These are phyloP conservation scores for Sebastolobus altivelis DNA, from an alignment of 2,797 vertebrate species.

Conservation along the genomic window DNA sequence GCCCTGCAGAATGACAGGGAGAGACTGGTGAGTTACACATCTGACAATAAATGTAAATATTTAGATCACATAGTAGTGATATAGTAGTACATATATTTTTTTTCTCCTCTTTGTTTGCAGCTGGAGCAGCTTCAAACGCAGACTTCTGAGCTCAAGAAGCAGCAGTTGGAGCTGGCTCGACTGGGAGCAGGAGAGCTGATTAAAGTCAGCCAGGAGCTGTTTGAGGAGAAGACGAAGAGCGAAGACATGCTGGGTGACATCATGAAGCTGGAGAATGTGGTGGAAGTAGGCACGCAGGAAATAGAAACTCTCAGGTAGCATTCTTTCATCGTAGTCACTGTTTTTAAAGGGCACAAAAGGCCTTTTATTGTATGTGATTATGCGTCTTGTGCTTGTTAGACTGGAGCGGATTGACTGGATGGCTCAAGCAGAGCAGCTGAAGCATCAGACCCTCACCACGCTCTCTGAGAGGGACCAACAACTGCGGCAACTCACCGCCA, in stretches of 20 bases:
- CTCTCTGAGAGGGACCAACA: constrained; percentile 92
- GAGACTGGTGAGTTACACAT: constrained; percentile 87
- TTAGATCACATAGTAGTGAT: neutral
- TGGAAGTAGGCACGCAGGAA: constrained; percentile 74
- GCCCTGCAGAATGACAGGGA: constrained; percentile 95
- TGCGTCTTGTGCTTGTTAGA: constrained; percentile 68
- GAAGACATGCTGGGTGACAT: constrained; percentile 72
- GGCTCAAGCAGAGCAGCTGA: constrained; percentile 86
- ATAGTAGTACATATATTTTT: neutral
- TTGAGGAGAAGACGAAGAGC: constrained; percentile 86
- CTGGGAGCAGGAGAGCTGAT: constrained; percentile 86
- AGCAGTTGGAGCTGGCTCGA: constrained; percentile 87
- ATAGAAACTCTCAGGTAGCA: constrained; percentile 81
- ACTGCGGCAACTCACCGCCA: constrained; percentile 83
- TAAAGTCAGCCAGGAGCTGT: constrained; percentile 79
- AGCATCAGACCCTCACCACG: constrained; percentile 90
- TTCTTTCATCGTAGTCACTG: neutral
- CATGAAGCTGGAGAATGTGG: constrained; percentile 69
- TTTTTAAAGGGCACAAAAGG: neutral
- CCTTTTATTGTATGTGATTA: neutral
- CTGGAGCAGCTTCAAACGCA: constrained; percentile 90
- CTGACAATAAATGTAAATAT: neutral
- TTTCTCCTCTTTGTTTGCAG: constrained; percentile 67
- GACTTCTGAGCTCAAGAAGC: constrained; percentile 85
- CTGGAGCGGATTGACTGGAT: constrained; percentile 89